Evolutionary conservation across 2,797 vertebrate species (phyloP), one percentile per base, ranked within the genome.

Genomic region (Periparus ater): DNA sequence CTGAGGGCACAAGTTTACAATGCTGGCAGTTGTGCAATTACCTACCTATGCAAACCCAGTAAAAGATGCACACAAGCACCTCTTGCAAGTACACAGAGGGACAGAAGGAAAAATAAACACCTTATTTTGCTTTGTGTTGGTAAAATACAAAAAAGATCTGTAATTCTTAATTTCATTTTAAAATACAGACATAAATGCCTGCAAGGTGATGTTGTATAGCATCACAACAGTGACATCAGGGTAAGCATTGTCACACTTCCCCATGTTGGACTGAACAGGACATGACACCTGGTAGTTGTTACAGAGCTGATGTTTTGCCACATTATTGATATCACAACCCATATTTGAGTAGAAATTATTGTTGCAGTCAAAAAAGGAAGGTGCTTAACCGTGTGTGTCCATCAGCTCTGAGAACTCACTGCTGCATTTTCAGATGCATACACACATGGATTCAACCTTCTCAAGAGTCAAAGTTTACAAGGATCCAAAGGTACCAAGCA

Each of bases 211-310:
- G 54, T 5, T 51, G 34, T 20, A 2, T 23, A 83, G 53, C 15
- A 50, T 20, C 36, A 21, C 29, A 62, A 57, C 44, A 60, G 45
- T 23, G 29, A 36, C 14, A 27, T 47, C 10, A 62, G 25, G 25
- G 19, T 50, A 68, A 50, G 51, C 7, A 8, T 9, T 29, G 38
- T 48, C 60, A 85, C 32, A 50, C 13, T 30, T 13, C 23, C 7
- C 11, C 17, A 10, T 2, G 1, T 70, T 42, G 65, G 50, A 68
- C 12, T 2, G 1, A 79, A 76, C 22, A 66, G 44, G 23, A 80
- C 38, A 57, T 0, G 0, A 27, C 30, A 60, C 3, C 45, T 58
- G 16, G 17, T 67, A 48, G 11, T 23, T 42, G 16, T 21, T 55
- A 40, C 1, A 11, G 60, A 83, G 50, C 14, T 60, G 27, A 51